Evolutionary conservation across 64 coral and sea anemone genomes (phyloP).

Genomic region (Stichodactyla mertensii): DNA sequence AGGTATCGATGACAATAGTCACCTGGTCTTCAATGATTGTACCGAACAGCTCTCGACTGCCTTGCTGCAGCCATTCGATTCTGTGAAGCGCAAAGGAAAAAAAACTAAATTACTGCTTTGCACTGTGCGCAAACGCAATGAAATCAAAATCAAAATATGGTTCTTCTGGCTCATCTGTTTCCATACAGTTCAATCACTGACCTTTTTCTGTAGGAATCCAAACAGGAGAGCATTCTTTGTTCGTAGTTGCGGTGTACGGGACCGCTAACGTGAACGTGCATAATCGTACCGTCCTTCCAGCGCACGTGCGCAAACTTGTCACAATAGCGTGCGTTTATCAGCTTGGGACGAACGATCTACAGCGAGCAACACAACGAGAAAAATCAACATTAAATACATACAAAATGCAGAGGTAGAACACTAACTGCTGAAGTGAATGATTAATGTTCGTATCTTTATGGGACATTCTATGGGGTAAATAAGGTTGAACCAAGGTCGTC

Average conservation of each 20-base stretch:
- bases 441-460: too few species aligned
- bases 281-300: slow-evolving; percentile 95
- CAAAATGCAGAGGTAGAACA: background rate
- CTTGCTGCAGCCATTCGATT: slow-evolving; percentile 92
- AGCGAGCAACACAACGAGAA: background rate
- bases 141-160: too few species aligned
- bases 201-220: slow-evolving; percentile 95
- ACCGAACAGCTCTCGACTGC: slow-evolving; percentile 92
- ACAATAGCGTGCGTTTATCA: slow-evolving; percentile 96
- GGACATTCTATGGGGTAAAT: too few species aligned
- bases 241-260: slow-evolving; percentile 94
- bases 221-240: slow-evolving; percentile 71
- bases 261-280: slow-evolving; percentile 89
- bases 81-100: slow-evolving; percentile 20
- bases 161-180: slow-evolving; percentile 14
- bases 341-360: slow-evolving; percentile 83
- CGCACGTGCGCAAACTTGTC: slow-evolving; percentile 99
- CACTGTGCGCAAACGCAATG: too few species aligned
- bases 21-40: slow-evolving; percentile 98
- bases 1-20: slow-evolving; percentile 91
- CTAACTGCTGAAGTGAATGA: too few species aligned
- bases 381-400: background rate
- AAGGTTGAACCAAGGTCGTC: too few species aligned
- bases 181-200: slow-evolving; percentile 72
- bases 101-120: background rate